Percentiles rank a stretch among this genome's conserved stretches.
Conservation (phyloP, 92 coral and sea anemone genomes). For the Porites cylindrica region DNA sequence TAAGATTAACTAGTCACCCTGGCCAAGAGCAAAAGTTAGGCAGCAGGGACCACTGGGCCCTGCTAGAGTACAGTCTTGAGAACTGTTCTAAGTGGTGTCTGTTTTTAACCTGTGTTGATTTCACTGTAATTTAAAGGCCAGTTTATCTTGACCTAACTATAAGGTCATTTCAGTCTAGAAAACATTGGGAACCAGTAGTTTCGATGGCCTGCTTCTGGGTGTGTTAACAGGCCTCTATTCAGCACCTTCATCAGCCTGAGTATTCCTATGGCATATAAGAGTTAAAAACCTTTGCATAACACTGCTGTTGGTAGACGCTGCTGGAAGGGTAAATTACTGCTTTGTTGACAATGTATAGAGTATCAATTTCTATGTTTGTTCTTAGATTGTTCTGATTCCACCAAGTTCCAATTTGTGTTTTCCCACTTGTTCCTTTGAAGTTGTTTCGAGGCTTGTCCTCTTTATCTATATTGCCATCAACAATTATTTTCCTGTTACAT, state of each 20-base stretch:
- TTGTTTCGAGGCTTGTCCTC: neutral
- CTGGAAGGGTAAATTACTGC: conserved; percentile 28
- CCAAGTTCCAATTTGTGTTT: conserved; percentile 86
- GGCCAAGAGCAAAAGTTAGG: no score
- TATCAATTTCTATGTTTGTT: conserved; percentile 57
- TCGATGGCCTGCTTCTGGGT: no score
- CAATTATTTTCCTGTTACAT: conserved; percentile 52
- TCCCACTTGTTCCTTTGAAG: conserved; percentile 67
- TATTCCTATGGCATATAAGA: conserved; percentile 30
- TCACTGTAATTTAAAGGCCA: no score
- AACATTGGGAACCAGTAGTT: no score
- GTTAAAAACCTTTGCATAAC: conserved; percentile 36
- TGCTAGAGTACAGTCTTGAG: no score
- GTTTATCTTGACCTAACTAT: no score
- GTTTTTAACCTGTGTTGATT: no score
- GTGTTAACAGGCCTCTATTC: neutral
- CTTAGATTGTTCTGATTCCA: conserved; percentile 58
- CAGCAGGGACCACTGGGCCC: no score
- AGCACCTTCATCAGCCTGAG: neutral
- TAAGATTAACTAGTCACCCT: no score
- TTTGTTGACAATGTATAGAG: conserved; percentile 69
- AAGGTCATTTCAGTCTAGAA: no score
- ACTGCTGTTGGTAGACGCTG: conserved; percentile 30
- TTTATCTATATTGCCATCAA: conserved; percentile 59
- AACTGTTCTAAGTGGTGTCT: no score